Conservation (phyloP, 2,113 vertebrate species). For the Apteryx owenii region DNA sequence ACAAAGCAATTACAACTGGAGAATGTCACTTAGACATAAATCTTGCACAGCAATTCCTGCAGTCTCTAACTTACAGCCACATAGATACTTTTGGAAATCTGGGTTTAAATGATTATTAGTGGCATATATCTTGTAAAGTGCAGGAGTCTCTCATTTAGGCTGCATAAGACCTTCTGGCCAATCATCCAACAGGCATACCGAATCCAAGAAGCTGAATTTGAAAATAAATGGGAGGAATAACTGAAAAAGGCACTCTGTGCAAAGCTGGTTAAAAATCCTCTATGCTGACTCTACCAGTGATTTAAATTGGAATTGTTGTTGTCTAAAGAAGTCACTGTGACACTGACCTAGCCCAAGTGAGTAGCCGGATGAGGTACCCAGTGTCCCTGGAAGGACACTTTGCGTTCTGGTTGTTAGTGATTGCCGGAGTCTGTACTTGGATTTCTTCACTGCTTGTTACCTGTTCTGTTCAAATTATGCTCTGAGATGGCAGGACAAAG, state of each 20-base stretch:
- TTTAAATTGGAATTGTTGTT: neutral
- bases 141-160: neutral
- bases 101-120: neutral
- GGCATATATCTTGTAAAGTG: neutral
- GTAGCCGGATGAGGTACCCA: neutral
- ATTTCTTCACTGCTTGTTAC: neutral
- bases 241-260: neutral
- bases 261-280: neutral
- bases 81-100: neutral
- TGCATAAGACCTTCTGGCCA: neutral
- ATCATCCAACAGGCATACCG: neutral
- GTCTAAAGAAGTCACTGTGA: neutral
- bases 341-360: neutral
- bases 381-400: neutral
- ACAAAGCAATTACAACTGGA: neutral
- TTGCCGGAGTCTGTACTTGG: accelerated
- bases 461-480: neutral
- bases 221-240: neutral
- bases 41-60: neutral
- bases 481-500: neutral
- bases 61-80: neutral
- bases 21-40: neutral
- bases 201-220: neutral
- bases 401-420: neutral
- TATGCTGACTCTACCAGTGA: neutral